These are phyloP conservation scores for Vanacampus margaritifer DNA, from an alignment of 2,113 vertebrate genomes.

Conservation along the genomic window DNA sequence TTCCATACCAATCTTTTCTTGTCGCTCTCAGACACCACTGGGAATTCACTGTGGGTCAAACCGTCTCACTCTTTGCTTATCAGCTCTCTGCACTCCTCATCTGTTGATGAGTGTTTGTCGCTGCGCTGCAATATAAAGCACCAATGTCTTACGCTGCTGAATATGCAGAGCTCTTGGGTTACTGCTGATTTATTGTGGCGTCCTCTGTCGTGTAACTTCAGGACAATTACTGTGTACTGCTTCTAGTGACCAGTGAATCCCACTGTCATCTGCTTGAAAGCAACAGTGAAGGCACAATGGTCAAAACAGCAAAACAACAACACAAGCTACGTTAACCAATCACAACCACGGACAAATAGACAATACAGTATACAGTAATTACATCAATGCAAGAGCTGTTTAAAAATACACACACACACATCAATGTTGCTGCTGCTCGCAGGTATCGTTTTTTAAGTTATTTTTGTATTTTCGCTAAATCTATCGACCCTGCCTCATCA, in stretches of 20 bases:
- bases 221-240: not conserved
- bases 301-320: not conserved
- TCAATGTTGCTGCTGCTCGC: no score
- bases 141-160: not conserved
- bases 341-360: no score
- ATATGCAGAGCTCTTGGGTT: not conserved
- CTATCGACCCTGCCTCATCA: no score
- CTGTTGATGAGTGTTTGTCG: not conserved
- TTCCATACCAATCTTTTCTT: constrained; percentile 21
- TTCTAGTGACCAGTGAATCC: not conserved
- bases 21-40: constrained; percentile 28
- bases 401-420: no score
- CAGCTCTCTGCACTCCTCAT: constrained; percentile 47
- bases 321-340: no score
- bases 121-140: not conserved
- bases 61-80: constrained; percentile 55
- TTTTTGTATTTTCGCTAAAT: no score
- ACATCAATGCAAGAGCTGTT: no score
- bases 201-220: not conserved
- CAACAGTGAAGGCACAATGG: not conserved
- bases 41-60: constrained; percentile 39
- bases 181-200: not conserved
- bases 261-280: not conserved
- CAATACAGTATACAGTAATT: no score
- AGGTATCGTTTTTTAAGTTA: no score